Percentiles rank a stretch among this genome's conserved stretches.
phyloP scores from a whole-genome alignment of 23 tunicate species.

The Trididemnum nubilum region DNA sequence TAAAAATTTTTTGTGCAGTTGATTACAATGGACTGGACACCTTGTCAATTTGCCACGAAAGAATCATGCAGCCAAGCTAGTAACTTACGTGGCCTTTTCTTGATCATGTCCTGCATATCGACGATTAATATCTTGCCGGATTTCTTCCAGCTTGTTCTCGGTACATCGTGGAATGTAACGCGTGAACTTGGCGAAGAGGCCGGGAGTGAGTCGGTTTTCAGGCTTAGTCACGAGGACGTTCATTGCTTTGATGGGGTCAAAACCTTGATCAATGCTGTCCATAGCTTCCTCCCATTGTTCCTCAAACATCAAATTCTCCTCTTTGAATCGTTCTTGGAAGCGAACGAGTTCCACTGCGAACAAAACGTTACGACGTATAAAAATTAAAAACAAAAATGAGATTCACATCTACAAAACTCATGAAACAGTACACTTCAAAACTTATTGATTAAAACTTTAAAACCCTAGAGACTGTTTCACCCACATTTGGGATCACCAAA shows the following conservation, averaged over 20 bases:
- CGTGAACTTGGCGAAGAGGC: slow-evolving; percentile 27
- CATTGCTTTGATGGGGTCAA: slow-evolving; percentile 31
- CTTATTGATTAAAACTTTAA: too few species aligned
- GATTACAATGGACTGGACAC: too few species aligned
- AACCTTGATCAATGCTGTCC: not conserved
- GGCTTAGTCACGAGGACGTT: slow-evolving; percentile 1
- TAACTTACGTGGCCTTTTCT: slow-evolving; percentile 30
- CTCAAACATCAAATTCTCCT: slow-evolving; percentile 36
- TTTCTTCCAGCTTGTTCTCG: not conserved
- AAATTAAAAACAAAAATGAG: too few species aligned
- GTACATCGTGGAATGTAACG: slow-evolving; percentile 10
- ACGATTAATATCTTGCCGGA: not conserved
- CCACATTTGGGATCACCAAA: too few species aligned
- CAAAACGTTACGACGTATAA: too few species aligned
- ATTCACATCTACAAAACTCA: too few species aligned
- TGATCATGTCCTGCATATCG: not conserved
- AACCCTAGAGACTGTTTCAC: too few species aligned
- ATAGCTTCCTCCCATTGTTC: slow-evolving; percentile 41
- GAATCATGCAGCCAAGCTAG: too few species aligned
- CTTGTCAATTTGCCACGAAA: too few species aligned
- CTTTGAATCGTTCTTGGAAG: not conserved
- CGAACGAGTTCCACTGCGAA: slow-evolving; percentile 27
- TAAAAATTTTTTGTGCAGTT: too few species aligned
- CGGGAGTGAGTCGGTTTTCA: slow-evolving; percentile 17
- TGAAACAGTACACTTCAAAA: too few species aligned